Conservation (phyloP, 2,113 vertebrate genomes). For the Lasiurus cinereus region DNA sequence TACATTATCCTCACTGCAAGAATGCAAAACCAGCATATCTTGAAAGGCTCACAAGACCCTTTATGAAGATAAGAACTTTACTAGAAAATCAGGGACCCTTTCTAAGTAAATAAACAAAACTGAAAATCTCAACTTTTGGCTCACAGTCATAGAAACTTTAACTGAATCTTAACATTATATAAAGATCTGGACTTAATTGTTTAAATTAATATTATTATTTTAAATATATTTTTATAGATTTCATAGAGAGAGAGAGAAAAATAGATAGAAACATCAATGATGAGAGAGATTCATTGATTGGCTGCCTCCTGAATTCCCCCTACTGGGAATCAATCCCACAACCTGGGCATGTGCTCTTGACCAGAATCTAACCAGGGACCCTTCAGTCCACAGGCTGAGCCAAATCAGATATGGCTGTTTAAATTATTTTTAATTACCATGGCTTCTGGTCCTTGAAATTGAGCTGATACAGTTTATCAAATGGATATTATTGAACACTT, state of each 20-base stretch:
- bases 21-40: slow-evolving; percentile 60
- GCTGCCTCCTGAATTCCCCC: too few species aligned
- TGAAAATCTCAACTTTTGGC: slow-evolving; percentile 17
- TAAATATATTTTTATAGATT: slow-evolving; percentile 30
- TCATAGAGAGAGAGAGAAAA: too few species aligned
- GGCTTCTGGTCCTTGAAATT: neutral
- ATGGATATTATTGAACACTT: neutral
- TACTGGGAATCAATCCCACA: too few species aligned
- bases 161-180: neutral
- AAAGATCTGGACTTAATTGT: neutral
- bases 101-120: slow-evolving; percentile 56
- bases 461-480: neutral
- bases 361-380: too few species aligned
- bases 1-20: slow-evolving; percentile 76
- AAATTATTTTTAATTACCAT: slow-evolving; percentile 38
- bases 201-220: slow-evolving; percentile 48
- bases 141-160: slow-evolving; percentile 12
- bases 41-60: slow-evolving; percentile 51
- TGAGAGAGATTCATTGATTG: too few species aligned
- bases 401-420: neutral
- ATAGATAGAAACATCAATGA: too few species aligned
- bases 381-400: too few species aligned
- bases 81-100: neutral
- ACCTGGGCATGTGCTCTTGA: too few species aligned
- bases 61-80: slow-evolving; percentile 31